Evolutionary conservation across 2,888 invertebrate genomes (phyloP), one percentile per base, ranked within the genome.

Genomic region (Plebejus anna): DNA sequence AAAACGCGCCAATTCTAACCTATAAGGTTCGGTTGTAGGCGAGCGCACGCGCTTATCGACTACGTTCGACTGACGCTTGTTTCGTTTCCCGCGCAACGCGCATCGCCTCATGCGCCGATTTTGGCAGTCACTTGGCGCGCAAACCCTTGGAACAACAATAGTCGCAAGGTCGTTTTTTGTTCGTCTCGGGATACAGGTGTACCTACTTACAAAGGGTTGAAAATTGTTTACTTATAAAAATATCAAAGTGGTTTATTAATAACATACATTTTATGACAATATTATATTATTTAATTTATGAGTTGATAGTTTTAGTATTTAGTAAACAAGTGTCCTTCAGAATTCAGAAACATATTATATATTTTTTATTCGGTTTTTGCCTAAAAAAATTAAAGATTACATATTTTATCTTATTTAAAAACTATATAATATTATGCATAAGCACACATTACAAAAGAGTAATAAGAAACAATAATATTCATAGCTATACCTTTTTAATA

Each of bases 51-150:
- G 84, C 82, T 82, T 82, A 82, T 83, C 84, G 83, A 82, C 82
- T 82, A 79, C 85, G 88, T 88, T 87, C 80, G 83, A 81, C 83
- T 82, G 82, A 82, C 83, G 82, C 89, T 83, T 81, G 42, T 47
- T 71, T 36, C 57, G 70, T 55, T 70, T 55, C 59, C 57, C 83
- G 87, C 88, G 92, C 84, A 84, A 83, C 80, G 85, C 82, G 85
- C 85, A 88, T 85, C 89, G 85, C 85, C 88, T 85, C 89, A 87
- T 86, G 82, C 84, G 89, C 88, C 87, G 88, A 91, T 90, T 92
- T 91, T 88, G 90, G 89, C 89, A 88, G 83, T 84, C 91, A 90
- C 92, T 93, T 92, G 91, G 93, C 93, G 93, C 92, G 92, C 90
- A 90, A 92, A 88, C 85, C 86, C 84, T 84, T 83, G 78, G 80